Percentiles rank a stretch among this genome's conserved stretches.
Evolutionary conservation across 2,113 vertebrate genomes (phyloP).

Genomic region (Climacteris rufus): DNA sequence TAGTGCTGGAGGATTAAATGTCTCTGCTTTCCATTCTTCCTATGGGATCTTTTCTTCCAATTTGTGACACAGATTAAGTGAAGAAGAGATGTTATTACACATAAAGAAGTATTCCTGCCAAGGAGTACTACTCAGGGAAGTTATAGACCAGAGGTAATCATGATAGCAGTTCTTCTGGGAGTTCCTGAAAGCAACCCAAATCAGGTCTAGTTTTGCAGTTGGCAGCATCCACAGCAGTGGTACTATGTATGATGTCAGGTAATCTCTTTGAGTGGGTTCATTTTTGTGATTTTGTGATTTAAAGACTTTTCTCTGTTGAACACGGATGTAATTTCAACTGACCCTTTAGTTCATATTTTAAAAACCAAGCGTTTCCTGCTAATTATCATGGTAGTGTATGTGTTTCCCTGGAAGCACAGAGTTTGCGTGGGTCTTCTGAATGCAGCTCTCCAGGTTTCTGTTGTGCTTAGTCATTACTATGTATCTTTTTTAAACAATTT

Average conservation of each 20-base stretch:
- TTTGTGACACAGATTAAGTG: neutral
- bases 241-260: neutral
- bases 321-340: neutral
- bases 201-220: neutral
- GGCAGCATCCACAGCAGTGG: neutral
- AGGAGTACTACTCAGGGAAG: neutral
- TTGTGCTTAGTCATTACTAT: neutral
- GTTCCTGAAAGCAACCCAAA: neutral
- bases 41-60: neutral
- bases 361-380: neutral
- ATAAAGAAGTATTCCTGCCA: neutral
- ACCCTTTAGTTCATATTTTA: neutral
- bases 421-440: neutral
- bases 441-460: neutral
- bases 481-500: neutral
- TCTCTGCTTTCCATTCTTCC: neutral
- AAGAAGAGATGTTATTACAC: neutral
- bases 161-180: neutral
- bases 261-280: neutral
- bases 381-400: neutral
- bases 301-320: neutral
- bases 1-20: neutral
- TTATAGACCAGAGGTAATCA: neutral
- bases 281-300: neutral
- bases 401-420: neutral